Evolutionary conservation across 2,888 invertebrate species (phyloP).

Genomic region (Automeris io): DNA sequence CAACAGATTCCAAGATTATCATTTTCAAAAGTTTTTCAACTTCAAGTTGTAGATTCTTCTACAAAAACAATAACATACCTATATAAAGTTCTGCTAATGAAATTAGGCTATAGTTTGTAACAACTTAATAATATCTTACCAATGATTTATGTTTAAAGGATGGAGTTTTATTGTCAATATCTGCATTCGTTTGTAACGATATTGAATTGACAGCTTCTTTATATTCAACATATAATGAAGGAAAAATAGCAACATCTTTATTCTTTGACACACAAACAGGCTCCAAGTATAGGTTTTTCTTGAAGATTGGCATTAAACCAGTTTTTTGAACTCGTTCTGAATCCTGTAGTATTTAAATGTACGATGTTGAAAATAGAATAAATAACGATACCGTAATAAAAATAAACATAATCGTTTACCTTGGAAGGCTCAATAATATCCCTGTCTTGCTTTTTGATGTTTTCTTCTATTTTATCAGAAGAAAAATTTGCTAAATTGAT

Average conservation of each 20-base stretch:
- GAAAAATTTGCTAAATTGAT: background rate
- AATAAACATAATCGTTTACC: background rate
- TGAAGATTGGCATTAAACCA: conserved; percentile 14
- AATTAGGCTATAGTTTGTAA: background rate
- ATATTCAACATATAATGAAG: conserved; percentile 12
- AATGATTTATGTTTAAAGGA: background rate
- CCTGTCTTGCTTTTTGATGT: background rate
- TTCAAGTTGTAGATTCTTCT: conserved; percentile 19
- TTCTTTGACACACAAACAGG: background rate
- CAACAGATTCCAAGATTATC: conserved; percentile 12
- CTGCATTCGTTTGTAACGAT: conserved; percentile 15
- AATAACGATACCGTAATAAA: background rate
- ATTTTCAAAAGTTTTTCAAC: conserved; percentile 23
- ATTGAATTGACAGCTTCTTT: conserved; percentile 20
- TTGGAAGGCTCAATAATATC: background rate
- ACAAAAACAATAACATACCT: too few species aligned
- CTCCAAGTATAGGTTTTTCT: conserved; percentile 21
- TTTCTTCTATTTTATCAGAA: background rate
- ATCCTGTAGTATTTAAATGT: background rate
- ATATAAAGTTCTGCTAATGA: background rate
- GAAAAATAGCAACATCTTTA: background rate
- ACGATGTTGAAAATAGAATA: background rate
- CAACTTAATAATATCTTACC: background rate
- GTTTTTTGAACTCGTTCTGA: background rate
- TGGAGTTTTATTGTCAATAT: background rate